Conservation (phyloP, 2,797 vertebrate genomes). For the Cyclura pinguis region DNA sequence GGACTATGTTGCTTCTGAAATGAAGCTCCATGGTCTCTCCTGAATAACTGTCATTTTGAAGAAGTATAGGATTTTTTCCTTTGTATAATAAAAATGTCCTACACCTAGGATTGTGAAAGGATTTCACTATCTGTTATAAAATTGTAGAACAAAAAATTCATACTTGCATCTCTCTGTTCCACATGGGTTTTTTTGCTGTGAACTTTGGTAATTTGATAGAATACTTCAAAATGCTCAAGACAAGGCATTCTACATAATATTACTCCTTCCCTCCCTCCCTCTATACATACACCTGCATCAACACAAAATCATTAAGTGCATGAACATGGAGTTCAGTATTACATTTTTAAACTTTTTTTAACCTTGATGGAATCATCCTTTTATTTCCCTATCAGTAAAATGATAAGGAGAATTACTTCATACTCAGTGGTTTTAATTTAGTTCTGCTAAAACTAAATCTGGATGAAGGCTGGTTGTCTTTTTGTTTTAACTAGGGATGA, state of each 20-base stretch:
- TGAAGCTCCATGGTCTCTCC: too few relatives aligned
- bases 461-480: neutral
- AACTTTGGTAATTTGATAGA: neutral
- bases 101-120: too few relatives aligned
- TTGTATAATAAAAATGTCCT: neutral
- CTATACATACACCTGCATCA: too few relatives aligned
- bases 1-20: neutral
- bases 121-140: neutral
- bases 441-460: neutral
- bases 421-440: neutral
- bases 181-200: neutral
- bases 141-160: neutral
- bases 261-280: neutral
- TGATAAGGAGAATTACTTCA: neutral
- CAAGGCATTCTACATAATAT: neutral
- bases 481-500: neutral
- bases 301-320: too few relatives aligned
- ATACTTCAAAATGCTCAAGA: too few relatives aligned
- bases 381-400: neutral
- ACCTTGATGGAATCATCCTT: neutral
- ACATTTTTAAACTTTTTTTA: too few relatives aligned
- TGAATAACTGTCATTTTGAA: neutral
- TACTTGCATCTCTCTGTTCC: neutral
- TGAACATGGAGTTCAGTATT: neutral
- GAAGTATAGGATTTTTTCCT: neutral